Percentiles rank a stretch among this genome's conserved stretches.
phyloP scores from a whole-genome alignment of 1,140 invertebrate species.

The Zeugodacus cucurbitae region DNA sequence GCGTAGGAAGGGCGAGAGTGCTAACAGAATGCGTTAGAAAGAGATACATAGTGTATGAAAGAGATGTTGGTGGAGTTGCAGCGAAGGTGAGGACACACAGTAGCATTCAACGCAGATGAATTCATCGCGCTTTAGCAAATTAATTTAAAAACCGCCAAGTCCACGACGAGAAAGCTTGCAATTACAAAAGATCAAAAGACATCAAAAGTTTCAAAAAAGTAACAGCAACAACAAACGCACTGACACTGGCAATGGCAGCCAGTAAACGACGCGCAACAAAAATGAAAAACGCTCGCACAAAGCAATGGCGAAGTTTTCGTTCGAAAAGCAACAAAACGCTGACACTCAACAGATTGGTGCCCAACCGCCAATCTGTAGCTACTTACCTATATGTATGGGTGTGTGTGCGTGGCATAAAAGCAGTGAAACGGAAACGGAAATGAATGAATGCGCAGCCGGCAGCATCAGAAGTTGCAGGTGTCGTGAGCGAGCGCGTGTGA shows the following conservation, averaged over 20 bases:
- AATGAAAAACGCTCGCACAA: not conserved
- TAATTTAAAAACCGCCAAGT: conserved; percentile 42
- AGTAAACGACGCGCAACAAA: not conserved
- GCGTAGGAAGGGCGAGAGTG: not conserved
- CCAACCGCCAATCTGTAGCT: not conserved
- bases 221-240: conserved; percentile 11
- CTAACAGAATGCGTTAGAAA: not conserved
- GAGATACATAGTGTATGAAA: not conserved
- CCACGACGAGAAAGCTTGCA: conserved; percentile 21
- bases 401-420: not conserved
- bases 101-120: not conserved
- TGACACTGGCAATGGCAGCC: too few relatives aligned
- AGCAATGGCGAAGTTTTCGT: not conserved
- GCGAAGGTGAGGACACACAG: too few relatives aligned
- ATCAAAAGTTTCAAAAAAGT: conserved; percentile 35
- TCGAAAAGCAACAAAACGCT: conserved; percentile 23
- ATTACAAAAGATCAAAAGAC: conserved; percentile 42
- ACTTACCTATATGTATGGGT: not conserved
- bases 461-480: conserved; percentile 25
- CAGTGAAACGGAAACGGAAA: conserved; percentile 37
- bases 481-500: conserved; percentile 7
- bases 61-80: too few relatives aligned
- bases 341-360: conserved; percentile 32
- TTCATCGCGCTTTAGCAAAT: conserved; percentile 37
- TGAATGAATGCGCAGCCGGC: conserved; percentile 33